Base-by-base conservation (phyloP, 37 sponge, comb jelly and placozoan species). In the Agelas oroides region DNA sequence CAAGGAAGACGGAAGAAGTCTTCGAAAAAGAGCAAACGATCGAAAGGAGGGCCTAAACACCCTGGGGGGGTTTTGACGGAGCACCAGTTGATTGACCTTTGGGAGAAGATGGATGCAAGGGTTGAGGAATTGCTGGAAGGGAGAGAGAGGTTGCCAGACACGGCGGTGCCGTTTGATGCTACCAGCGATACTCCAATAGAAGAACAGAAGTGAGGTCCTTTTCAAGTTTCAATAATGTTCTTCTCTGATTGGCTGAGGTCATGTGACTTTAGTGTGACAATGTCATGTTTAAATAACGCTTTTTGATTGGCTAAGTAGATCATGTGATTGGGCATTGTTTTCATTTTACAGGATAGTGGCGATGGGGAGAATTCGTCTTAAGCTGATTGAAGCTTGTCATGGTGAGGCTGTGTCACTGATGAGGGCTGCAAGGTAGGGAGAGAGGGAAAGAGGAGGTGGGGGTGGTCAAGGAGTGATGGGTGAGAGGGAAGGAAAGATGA, bases 141-240 rank as follows among this genome's bases (percentile, higher is more conserved):
- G 71, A 12, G 46, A 13, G 93, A 88, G 76, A 65, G 80, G 21
- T 62, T 82, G 16, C 83, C 89, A 30, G 28, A 21, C 0, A 20
- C 56, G 6, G 25, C 61, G 27, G 25, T 76, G 2, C 83, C 93
- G 1, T 93, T 89, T 65, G 86, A 93, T 60, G 79, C 87, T 19
- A 68, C 84, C 57, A 86, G 90, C 53, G 87, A 94, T 8, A 34
- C 59, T 14, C 79, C 87, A 0, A 70, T 86, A 1, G 94, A 94
- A 35, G 94, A 90, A 37, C 94, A 94, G 69, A 94, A 82, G 94
- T 94, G 24, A 78, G 88, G 46, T 46, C 46, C 8, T 46, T 46
- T 46, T 46, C 46, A 3, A 46, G 8, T 3, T 46, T 46, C 8
- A 12, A 46, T 12, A 46, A 3, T 46, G 46, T 12, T 46, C 46